Conservation (phyloP, 2,113 vertebrate genomes). For the Lichenostomus cassidix region DNA sequence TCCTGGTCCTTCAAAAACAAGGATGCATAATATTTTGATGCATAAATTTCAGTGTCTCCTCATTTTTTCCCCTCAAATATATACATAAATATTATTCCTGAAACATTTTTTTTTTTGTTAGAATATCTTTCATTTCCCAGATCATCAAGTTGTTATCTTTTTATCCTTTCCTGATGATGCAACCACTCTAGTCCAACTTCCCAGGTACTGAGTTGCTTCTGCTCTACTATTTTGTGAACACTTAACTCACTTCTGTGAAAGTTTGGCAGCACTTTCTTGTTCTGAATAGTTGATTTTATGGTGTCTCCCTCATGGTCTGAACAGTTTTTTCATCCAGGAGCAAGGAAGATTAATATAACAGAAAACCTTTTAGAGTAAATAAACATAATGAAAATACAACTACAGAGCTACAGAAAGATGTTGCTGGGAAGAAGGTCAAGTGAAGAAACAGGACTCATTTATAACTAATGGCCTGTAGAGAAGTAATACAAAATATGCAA, state of each 20-base stretch:
- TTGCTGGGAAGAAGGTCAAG: neutral
- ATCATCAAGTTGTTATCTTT: neutral
- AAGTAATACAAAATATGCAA: neutral
- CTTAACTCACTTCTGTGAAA: rapidly evolving
- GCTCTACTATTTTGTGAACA: rapidly evolving
- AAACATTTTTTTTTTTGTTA: neutral
- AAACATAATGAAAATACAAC: neutral
- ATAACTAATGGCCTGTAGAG: neutral
- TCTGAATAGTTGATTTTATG: neutral
- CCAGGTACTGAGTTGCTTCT: neutral
- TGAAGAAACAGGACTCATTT: neutral
- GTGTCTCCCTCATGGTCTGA: neutral
- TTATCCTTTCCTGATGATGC: neutral
- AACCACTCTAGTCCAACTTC: neutral
- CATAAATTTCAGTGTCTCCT: neutral
- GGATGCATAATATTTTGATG: neutral
- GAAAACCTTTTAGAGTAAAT: neutral
- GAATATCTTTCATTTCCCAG: neutral
- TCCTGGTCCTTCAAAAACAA: neutral
- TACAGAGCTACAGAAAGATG: neutral
- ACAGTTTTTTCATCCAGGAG: neutral
- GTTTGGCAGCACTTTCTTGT: neutral
- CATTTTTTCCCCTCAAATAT: neutral
- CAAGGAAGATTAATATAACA: neutral
- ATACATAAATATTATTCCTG: neutral